A percentile compares a stretch with the other conserved stretches of the same genome.
Conservation (phyloP, 2,888 invertebrate species). For the Euspilapteryx auroguttella region DNA sequence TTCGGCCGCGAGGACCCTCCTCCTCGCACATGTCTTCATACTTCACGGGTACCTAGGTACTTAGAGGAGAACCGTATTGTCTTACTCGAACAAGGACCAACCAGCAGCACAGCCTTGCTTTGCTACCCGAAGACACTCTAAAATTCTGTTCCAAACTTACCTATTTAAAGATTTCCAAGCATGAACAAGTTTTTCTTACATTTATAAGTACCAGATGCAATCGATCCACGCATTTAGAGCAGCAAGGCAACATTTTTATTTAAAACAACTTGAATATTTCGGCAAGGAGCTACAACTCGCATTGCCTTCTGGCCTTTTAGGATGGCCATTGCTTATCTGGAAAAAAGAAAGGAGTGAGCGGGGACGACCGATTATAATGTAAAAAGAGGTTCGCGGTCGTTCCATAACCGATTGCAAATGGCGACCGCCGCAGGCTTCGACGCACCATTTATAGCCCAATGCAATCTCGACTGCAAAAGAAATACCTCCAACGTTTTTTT, state of each 20-base stretch:
- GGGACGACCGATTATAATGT: conserved; percentile 52
- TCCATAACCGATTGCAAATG: conserved; percentile 61
- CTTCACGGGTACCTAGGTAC: too few species aligned
- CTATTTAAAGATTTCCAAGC: too few species aligned
- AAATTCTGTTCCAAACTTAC: too few species aligned
- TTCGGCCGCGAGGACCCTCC: too few species aligned
- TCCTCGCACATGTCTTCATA: too few species aligned
- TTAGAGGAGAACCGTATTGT: too few species aligned
- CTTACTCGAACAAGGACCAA: too few species aligned
- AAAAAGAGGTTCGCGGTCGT: conserved; percentile 54
- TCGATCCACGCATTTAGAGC: too few species aligned
- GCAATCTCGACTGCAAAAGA: conserved; percentile 53
- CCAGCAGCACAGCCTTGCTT: too few species aligned
- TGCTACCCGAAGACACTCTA: too few species aligned
- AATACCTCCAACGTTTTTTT: conserved; percentile 40
- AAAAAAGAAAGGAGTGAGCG: conserved; percentile 34
- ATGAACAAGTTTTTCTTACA: too few species aligned
- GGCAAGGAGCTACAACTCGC: conserved; percentile 20
- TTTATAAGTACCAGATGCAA: too few species aligned
- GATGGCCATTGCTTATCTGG: conserved; percentile 26
- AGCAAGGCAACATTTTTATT: conserved; percentile 4
- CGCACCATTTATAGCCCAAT: conserved; percentile 48
- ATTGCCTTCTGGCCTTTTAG: conserved; percentile 17
- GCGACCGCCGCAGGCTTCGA: conserved; percentile 41
- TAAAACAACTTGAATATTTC: conserved; percentile 16